A percentile compares a stretch with the other conserved stretches of the same genome.
Evolutionary conservation across 2,113 vertebrate species (phyloP).

Genomic region (Oenanthe oenanthe): DNA sequence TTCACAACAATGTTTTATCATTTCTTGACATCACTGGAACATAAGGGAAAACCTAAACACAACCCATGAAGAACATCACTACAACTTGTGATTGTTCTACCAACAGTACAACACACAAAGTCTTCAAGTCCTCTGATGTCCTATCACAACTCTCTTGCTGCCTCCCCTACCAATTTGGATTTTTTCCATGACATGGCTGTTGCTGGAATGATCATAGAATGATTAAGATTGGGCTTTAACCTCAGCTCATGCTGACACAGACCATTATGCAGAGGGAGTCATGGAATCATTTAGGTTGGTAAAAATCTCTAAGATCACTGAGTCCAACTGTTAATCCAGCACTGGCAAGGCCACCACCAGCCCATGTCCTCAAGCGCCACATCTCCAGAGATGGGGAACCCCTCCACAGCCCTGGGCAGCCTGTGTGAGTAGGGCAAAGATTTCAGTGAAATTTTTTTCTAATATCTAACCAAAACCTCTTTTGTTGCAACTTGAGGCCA

Average conservation of each 20-base stretch:
- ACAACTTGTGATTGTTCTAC: neutral
- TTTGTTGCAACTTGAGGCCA: neutral
- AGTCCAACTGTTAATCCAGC: neutral
- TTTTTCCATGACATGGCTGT: conserved; percentile 17
- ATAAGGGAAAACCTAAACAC: neutral
- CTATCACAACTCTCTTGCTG: neutral
- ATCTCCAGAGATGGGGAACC: neutral
- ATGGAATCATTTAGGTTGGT: neutral
- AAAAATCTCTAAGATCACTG: neutral
- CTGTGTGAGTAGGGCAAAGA: neutral
- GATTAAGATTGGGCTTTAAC: neutral
- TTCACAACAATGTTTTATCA: neutral
- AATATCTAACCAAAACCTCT: neutral
- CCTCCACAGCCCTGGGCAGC: neutral
- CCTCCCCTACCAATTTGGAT: neutral
- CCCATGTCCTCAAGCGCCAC: neutral
- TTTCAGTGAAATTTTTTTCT: neutral
- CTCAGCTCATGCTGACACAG: neutral
- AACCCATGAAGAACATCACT: neutral
- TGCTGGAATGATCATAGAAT: neutral
- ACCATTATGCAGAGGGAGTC: neutral
- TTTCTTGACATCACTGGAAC: neutral
- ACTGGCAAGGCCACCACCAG: neutral
- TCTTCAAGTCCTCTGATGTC: neutral
- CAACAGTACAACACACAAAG: neutral